Evolutionary conservation across 2,888 invertebrate genomes (phyloP).

Genomic region (Cremastinae sp.): DNA sequence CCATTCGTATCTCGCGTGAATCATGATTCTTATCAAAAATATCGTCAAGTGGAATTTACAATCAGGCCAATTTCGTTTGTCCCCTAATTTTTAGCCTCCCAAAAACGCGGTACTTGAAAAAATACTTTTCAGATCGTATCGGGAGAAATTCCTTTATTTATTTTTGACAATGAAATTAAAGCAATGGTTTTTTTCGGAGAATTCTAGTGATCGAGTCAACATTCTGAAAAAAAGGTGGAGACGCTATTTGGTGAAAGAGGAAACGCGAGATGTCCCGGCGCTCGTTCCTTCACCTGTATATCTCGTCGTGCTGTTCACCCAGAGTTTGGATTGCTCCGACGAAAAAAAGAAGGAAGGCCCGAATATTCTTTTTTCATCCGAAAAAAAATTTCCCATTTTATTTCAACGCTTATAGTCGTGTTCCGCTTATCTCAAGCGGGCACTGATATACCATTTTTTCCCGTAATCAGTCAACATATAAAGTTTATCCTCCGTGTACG

Average conservation of each 20-base stretch:
- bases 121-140: too few relatives aligned
- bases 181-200: too few relatives aligned
- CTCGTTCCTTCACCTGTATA: slow-evolving; percentile 33
- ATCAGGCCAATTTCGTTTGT: not conserved
- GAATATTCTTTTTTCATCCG: slow-evolving; percentile 3
- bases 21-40: slow-evolving; percentile 15
- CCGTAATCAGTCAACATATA: slow-evolving; percentile 68
- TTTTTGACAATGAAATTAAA: too few relatives aligned
- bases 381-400: slow-evolving; percentile 35
- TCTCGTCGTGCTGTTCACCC: slow-evolving; percentile 1
- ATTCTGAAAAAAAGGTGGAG: too few relatives aligned
- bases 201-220: too few relatives aligned
- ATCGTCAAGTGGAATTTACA: slow-evolving; percentile 25
- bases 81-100: too few relatives aligned
- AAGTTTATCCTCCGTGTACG: slow-evolving; percentile 67
- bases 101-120: too few relatives aligned
- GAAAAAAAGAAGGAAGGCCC: slow-evolving; percentile 23
- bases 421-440: slow-evolving; percentile 68
- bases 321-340: slow-evolving; percentile 4
- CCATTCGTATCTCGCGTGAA: not conserved
- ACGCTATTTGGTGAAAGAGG: too few relatives aligned
- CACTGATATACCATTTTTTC: slow-evolving; percentile 68
- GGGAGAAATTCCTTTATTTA: too few relatives aligned
- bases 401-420: slow-evolving; percentile 41
- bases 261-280: not conserved